Base-by-base conservation (phyloP, 2,797 vertebrate species). In the Leptatherina wallacei region DNA sequence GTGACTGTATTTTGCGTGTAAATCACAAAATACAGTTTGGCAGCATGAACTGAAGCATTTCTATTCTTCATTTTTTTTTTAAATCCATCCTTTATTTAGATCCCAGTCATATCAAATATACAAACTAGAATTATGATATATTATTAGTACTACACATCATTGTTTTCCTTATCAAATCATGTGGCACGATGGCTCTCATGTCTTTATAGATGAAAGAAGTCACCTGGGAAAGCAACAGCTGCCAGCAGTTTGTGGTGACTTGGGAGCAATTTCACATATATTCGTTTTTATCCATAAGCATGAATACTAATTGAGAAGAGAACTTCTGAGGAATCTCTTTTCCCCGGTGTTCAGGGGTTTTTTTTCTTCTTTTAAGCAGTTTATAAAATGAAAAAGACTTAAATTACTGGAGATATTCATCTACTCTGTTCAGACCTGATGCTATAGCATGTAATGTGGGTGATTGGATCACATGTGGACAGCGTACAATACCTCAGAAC, bases 181-280 rank as follows among this genome's bases (percentile, higher is more conserved):
- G 67, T 75, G 84, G 76, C 83, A 75, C 12, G 72, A 30, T 59
- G 66, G 58, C 73, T 85, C 63, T 40, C 73, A 81, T 79, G 73
- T 92, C 86, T 89, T 89, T 85, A 81, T 83, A 86, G 81, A 87
- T 85, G 80, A 82, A 87, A 89, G 81, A 81, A 85, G 80, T 91
- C 91, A 90, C 87, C 82, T 86, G 88, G 91, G 87, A 91, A 59
- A 78, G 83, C 65, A 83, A 76, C 87, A 88, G 83, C 89, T 92
- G 91, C 82, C 84, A 84, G 84, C 86, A 71, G 78, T 85, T 86
- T 76, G 63, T 69, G 70, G 81, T 56, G 73, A 76, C 88, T 83
- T 70, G 88, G 86, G 85, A 91, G 79, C 86, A 81, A 86, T 90
- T 90, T 81, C 81, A 89, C 67, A 76, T 81, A 68, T 63, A 72